These are phyloP conservation scores for Megalonaias nervosa DNA, from an alignment of 1,140 invertebrate species.

Conservation along the genomic window DNA sequence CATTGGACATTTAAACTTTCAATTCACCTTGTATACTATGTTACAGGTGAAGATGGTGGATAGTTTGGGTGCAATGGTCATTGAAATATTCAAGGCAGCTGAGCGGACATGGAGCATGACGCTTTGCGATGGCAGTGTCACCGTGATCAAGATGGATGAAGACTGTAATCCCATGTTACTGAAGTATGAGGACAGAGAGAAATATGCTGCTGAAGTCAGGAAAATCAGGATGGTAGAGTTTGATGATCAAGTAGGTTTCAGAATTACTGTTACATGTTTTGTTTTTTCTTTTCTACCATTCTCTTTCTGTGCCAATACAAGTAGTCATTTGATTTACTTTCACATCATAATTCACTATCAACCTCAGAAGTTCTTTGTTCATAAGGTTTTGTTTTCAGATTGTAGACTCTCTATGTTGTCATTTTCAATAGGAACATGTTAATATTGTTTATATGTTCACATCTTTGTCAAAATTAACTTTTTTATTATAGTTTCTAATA, in stretches of 20 bases:
- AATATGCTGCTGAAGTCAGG: slow-evolving; percentile 63
- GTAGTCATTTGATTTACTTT: too few relatives aligned
- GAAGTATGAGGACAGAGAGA: slow-evolving; percentile 61
- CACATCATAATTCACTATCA: too few relatives aligned
- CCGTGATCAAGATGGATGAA: slow-evolving; percentile 53
- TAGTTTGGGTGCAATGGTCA: slow-evolving; percentile 61
- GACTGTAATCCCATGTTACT: slow-evolving; percentile 56
- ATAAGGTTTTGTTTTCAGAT: too few relatives aligned
- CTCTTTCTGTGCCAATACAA: too few relatives aligned
- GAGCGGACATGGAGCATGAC: slow-evolving; percentile 64
- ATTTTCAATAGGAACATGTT: too few relatives aligned
- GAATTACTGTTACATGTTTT: too few relatives aligned
- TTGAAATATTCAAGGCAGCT: slow-evolving; percentile 51
- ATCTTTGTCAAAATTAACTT: too few relatives aligned
- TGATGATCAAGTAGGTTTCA: slow-evolving; percentile 61
- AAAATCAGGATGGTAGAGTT: slow-evolving; percentile 64
- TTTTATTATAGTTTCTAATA: not conserved
- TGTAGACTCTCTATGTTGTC: too few relatives aligned
- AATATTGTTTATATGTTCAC: too few relatives aligned
- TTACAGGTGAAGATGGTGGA: slow-evolving; percentile 65
- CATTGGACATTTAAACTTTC: slow-evolving; percentile 63
- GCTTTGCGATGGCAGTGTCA: slow-evolving; percentile 63
- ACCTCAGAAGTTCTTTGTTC: too few relatives aligned
- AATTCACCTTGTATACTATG: not conserved
- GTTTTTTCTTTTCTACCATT: too few relatives aligned